Evolutionary conservation across 2,113 vertebrate genomes (phyloP).

Genomic region (Romanogobio albipinnatus): DNA sequence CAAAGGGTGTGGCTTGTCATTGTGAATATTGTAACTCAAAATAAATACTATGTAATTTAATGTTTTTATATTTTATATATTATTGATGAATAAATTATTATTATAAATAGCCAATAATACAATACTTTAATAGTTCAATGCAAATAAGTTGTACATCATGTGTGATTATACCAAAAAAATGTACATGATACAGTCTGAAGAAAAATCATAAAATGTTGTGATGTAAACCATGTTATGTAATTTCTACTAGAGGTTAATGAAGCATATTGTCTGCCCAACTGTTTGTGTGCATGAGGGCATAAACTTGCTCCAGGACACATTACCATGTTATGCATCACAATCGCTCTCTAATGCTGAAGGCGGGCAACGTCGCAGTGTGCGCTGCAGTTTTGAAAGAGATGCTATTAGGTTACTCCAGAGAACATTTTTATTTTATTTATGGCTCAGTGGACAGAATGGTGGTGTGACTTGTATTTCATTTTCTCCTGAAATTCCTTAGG

Average conservation of each 20-base stretch:
- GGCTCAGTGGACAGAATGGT: too few species aligned
- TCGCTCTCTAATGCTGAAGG: neutral
- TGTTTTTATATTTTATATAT: too few species aligned
- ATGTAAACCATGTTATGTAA: neutral
- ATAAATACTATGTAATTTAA: too few species aligned
- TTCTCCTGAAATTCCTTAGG: too few species aligned
- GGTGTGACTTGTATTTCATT: too few species aligned
- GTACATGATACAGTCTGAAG: neutral
- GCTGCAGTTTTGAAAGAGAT: neutral
- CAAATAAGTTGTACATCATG: neutral
- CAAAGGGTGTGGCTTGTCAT: neutral
- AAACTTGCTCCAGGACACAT: neutral
- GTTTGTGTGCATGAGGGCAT: neutral
- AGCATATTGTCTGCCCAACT: neutral
- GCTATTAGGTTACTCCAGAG: too few species aligned
- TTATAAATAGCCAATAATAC: too few species aligned
- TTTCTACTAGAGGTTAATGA: neutral
- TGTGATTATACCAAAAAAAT: neutral
- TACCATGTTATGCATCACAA: neutral
- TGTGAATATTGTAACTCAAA: neutral
- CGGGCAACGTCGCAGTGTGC: neutral
- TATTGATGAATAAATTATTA: too few species aligned
- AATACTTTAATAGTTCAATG: neutral
- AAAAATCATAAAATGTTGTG: neutral
- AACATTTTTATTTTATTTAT: too few species aligned